phyloP scores from a whole-genome alignment of 2,113 vertebrate species.

The Diglossa brunneiventris region DNA sequence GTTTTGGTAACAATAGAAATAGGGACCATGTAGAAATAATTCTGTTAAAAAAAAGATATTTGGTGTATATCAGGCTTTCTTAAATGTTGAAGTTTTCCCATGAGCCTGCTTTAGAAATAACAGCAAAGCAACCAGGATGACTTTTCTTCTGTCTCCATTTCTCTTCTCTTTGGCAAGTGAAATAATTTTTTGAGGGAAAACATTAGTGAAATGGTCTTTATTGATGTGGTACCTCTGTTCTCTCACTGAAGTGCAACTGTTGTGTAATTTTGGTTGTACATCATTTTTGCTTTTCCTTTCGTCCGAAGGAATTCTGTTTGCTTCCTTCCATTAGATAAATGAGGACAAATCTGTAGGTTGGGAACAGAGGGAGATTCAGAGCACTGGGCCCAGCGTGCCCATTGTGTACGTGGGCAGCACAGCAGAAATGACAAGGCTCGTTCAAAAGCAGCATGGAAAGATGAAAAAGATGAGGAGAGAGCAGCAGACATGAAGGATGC shows the following conservation, averaged over 20 bases:
- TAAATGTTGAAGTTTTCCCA: neutral
- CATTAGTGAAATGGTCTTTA: neutral
- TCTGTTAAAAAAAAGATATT: neutral
- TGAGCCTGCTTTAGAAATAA: neutral
- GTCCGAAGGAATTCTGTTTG: neutral
- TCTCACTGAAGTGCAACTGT: neutral
- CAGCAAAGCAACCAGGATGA: neutral
- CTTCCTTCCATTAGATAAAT: neutral
- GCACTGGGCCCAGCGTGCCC: neutral
- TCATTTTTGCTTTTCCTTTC: neutral
- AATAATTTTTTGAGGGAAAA: neutral
- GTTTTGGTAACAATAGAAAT: neutral
- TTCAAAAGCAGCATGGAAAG: neutral
- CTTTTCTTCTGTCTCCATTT: neutral
- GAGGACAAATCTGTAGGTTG: neutral
- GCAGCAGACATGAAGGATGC: slow-evolving; percentile 18
- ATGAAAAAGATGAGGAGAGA: slow-evolving; percentile 6
- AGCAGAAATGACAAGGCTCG: neutral
- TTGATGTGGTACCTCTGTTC: neutral
- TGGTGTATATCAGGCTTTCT: neutral
- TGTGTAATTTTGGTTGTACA: neutral
- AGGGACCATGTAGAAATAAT: neutral
- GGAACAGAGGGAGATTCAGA: neutral
- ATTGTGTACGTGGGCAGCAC: neutral
- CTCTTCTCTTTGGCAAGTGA: neutral